A percentile compares a stretch with the other conserved stretches of the same genome.
phyloP scores from a whole-genome alignment of 2,888 invertebrate species.

The Drosophila peninsularis region DNA sequence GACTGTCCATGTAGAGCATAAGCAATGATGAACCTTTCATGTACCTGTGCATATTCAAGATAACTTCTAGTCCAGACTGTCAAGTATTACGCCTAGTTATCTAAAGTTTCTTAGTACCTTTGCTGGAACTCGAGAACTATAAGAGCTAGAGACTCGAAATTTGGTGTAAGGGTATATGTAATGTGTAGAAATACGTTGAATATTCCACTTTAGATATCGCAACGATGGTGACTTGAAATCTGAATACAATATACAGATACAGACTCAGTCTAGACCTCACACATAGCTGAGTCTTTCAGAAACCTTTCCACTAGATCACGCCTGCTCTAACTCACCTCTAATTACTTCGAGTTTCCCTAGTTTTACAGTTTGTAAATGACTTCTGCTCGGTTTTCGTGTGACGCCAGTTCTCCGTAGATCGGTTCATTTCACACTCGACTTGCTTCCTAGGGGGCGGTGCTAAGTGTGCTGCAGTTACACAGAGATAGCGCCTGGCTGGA shows the following conservation, averaged over 20 bases:
- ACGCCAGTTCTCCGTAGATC: slow-evolving; percentile 25
- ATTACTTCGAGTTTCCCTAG: background rate
- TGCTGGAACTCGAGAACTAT: background rate
- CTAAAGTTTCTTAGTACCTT: background rate
- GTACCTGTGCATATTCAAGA: too few relatives aligned
- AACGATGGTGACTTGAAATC: too few relatives aligned
- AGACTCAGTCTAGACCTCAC: too few relatives aligned
- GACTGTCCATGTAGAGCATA: too few relatives aligned
- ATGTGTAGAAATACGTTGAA: too few relatives aligned
- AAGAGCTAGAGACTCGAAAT: background rate
- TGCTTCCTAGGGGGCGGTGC: slow-evolving; percentile 23
- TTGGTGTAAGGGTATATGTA: background rate
- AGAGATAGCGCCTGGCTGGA: background rate
- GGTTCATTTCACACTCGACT: slow-evolving; percentile 47
- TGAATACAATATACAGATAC: too few relatives aligned
- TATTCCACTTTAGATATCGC: background rate
- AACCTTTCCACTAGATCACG: too few relatives aligned
- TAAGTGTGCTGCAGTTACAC: slow-evolving; percentile 31
- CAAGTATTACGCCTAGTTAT: too few relatives aligned
- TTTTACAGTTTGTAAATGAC: background rate
- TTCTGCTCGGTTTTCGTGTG: background rate
- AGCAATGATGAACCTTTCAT: too few relatives aligned
- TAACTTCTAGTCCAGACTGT: too few relatives aligned
- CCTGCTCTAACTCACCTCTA: background rate
- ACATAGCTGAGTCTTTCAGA: too few relatives aligned